These are phyloP conservation scores for Habrosyne pyritoides DNA, from an alignment of 2,888 invertebrate species.

Conservation along the genomic window DNA sequence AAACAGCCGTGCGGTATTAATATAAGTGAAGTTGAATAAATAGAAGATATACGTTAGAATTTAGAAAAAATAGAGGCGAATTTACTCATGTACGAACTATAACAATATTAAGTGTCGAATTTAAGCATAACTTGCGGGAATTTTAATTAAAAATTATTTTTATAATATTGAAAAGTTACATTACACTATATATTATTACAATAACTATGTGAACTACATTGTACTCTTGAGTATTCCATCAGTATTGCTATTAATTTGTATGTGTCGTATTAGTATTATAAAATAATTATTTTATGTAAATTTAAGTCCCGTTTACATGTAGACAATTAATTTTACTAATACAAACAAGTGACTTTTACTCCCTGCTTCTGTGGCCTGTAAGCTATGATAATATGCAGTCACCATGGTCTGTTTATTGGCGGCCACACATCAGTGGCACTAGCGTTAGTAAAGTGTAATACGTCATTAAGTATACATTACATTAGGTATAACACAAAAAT, in stretches of 20 bases:
- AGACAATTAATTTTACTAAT: no score
- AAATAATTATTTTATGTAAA: neutral
- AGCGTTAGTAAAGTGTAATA: no score
- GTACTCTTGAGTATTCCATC: constrained; percentile 59
- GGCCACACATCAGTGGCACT: no score
- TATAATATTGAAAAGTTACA: constrained; percentile 22
- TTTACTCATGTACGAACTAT: constrained; percentile 13
- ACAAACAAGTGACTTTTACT: no score
- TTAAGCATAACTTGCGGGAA: constrained; percentile 28
- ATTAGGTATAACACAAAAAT: no score
- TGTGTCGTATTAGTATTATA: constrained; percentile 34
- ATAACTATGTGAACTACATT: constrained; percentile 45
- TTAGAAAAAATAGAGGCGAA: constrained; percentile 7
- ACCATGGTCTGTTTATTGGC: no score
- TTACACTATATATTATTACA: constrained; percentile 11
- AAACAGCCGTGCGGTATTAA: neutral
- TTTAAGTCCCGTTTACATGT: neutral
- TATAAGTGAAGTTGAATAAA: neutral
- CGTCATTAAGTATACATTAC: no score
- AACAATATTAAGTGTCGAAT: constrained; percentile 18
- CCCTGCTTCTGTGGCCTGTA: no score
- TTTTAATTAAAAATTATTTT: constrained; percentile 15
- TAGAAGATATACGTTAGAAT: neutral
- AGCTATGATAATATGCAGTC: no score
- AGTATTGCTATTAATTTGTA: constrained; percentile 51